phyloP scores from a whole-genome alignment of 2,797 vertebrate genomes.

The Cossypha dichroa region DNA sequence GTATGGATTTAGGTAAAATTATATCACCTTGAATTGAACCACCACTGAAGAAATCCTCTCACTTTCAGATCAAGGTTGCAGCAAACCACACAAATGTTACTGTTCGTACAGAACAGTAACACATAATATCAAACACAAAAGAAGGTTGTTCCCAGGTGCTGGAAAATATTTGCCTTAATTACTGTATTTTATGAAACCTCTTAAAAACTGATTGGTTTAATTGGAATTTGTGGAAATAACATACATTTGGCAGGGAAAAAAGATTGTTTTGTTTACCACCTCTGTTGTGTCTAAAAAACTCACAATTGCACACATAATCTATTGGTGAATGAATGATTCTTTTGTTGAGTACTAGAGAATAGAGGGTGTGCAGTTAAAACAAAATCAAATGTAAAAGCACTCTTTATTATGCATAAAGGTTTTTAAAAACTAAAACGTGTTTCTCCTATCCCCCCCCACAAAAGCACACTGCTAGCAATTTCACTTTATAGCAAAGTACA shows the following conservation, averaged over 20 bases:
- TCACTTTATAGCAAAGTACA: not conserved
- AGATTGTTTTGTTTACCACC: not conserved
- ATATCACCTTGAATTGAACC: not conserved
- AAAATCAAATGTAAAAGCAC: not conserved
- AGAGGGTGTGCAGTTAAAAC: not conserved
- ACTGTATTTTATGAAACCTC: not conserved
- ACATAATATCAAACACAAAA: not conserved
- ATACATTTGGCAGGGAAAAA: not conserved
- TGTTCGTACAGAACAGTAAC: not conserved
- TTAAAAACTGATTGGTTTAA: conserved; percentile 18
- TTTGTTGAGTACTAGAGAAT: not conserved
- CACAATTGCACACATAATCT: not conserved
- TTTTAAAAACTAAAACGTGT: not conserved
- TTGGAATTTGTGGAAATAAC: conserved; percentile 1
- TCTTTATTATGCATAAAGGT: not conserved
- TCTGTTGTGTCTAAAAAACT: not conserved
- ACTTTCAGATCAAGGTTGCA: not conserved
- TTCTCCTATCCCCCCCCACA: fast-evolving
- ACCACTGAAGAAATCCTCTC: not conserved
- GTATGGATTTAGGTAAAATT: not conserved
- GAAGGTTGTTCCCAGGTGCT: not conserved
- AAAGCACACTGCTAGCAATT: not conserved
- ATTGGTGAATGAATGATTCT: not conserved
- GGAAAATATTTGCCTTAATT: conserved; percentile 3
- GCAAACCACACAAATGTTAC: not conserved